Conservation (phyloP, 2,113 vertebrate genomes). For the Scatophagus argus region DNA sequence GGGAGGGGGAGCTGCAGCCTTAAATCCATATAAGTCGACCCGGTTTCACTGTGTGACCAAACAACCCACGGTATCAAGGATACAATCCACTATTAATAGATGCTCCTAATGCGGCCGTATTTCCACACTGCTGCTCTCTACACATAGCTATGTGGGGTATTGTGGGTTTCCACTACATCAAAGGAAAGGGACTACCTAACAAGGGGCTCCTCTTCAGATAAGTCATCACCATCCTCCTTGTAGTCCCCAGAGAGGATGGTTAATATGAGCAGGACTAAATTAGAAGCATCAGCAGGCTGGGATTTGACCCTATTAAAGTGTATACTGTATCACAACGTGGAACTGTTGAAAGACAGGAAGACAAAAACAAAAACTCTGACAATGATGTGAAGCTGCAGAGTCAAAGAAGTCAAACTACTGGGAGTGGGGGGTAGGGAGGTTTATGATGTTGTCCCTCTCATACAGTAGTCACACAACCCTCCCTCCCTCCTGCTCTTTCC, state of each 20-base stretch:
- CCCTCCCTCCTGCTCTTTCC: constrained; percentile 30
- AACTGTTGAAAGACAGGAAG: background rate
- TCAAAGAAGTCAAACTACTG: constrained; percentile 28
- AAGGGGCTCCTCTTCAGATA: constrained; percentile 84
- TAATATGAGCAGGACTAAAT: constrained; percentile 39
- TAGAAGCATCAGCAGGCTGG: constrained; percentile 8
- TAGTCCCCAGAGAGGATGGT: constrained; percentile 16
- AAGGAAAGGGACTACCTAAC: constrained; percentile 85
- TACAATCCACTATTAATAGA: constrained; percentile 93
- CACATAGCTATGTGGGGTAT: constrained; percentile 89
- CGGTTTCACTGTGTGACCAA: constrained; percentile 88
- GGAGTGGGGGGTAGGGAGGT: constrained; percentile 34
- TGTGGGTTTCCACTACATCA: constrained; percentile 86
- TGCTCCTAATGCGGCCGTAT: constrained; percentile 83
- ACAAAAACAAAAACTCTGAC: constrained; percentile 8
- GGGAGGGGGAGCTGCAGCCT: constrained; percentile 45
- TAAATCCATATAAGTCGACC: constrained; percentile 91
- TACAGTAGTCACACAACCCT: constrained; percentile 64
- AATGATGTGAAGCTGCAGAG: constrained; percentile 22
- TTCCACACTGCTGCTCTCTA: constrained; percentile 87
- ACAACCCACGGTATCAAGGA: constrained; percentile 87
- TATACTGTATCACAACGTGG: background rate
- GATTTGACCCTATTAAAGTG: constrained; percentile 15
- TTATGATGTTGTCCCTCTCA: constrained; percentile 57
- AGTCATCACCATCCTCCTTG: constrained; percentile 34